Evolutionary conservation across 2,888 invertebrate species (phyloP), one percentile per base, ranked within the genome.

Genomic region (Laspeyria flexula): DNA sequence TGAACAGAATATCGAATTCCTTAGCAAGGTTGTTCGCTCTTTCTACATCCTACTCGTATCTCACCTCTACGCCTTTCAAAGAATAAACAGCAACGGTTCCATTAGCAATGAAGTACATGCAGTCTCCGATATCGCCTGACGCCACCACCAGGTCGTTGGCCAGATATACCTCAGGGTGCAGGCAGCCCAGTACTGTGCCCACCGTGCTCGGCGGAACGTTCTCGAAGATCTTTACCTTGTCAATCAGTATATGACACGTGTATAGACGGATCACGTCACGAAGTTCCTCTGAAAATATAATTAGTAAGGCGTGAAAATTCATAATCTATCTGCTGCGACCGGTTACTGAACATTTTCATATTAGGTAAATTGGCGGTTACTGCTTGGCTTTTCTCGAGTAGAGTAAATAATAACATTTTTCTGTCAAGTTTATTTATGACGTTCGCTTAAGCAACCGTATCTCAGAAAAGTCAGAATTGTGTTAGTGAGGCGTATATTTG

Each of bases 31-130:
- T 18, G 18, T 5, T 18, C 18, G 18, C 18, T 18, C 18, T 3
- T 5, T 11, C n/a, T 12, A 12, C 5, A 6, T n/a, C n/a, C n/a
- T n/a, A 4, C 3, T n/a, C 16, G 16, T 6, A n/a, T 4, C 30
- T n/a, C 44, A 94, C 94, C 87, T 95, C 95, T 64, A 92, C 92
- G 16, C 95, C 95, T 10, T 93, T 93, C 10, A 92, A 81, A 0
- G 94, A 94, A 43, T 92, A 90, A 3, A 95, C 90, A 6, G 94
- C 93, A 0, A 95, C 95, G 0, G 94, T 94, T 9, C 95, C 95
- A 31, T 85, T 88, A 0, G 92, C 91, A 21, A 95, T 85, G 66
- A 95, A 95, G 75, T 93, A 95, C 95, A 95, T 94, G 75, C 93
- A 93, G 53, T 94, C 93, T 0, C 94, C 95, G 11, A 84, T 75